phyloP scores from a whole-genome alignment of 2,797 vertebrate genomes.

The Notamacropus eugenii region DNA sequence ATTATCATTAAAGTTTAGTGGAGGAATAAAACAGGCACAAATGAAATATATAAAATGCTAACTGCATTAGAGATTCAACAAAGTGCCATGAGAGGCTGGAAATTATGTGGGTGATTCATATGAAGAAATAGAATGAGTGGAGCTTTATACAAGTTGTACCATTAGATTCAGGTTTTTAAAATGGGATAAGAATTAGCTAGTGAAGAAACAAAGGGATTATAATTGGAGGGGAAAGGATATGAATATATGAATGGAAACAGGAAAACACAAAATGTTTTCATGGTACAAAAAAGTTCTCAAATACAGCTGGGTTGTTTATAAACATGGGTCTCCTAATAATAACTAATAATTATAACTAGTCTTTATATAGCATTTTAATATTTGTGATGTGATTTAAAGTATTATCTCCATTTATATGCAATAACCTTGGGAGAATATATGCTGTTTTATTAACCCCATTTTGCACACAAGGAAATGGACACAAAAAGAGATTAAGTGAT shows the following conservation, averaged over 20 bases:
- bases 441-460: background rate
- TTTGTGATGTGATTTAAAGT: background rate
- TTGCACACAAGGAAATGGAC: no score
- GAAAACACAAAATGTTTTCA: background rate
- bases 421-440: background rate
- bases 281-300: background rate
- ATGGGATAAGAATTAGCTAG: background rate
- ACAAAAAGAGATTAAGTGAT: no score
- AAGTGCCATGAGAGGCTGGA: background rate
- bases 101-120: background rate
- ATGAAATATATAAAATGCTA: no score
- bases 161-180: background rate
- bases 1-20: no score
- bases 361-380: background rate
- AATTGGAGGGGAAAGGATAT: background rate
- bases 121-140: background rate
- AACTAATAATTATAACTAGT: background rate
- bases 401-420: background rate
- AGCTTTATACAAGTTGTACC: background rate
- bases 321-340: background rate
- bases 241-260: background rate
- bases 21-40: no score
- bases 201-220: background rate
- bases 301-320: background rate
- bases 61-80: no score